These are phyloP conservation scores for Anser cygnoides DNA, from an alignment of 2,113 vertebrate species.

Conservation along the genomic window DNA sequence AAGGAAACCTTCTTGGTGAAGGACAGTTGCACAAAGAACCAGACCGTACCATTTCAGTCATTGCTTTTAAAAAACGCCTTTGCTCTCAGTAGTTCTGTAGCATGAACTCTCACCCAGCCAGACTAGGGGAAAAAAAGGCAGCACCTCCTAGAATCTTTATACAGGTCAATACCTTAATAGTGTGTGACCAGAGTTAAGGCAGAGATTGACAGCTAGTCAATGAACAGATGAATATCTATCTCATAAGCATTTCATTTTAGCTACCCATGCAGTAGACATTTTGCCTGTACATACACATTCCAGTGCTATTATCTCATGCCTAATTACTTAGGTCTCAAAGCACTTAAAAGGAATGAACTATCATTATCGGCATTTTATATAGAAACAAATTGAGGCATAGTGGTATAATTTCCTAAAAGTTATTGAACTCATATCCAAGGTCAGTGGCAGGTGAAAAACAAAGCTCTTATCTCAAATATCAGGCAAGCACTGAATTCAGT, in stretches of 20 bases:
- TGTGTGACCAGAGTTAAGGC: neutral
- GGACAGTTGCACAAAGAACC: neutral
- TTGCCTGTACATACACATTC: neutral
- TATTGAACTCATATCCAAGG: constrained; percentile 35
- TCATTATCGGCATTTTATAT: constrained; percentile 6
- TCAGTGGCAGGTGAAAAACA: neutral
- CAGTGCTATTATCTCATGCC: constrained; percentile 6
- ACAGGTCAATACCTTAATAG: constrained; percentile 47
- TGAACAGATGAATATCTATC: constrained; percentile 45
- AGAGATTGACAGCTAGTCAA: constrained; percentile 51
- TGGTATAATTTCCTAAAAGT: neutral
- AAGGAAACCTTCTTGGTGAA: neutral
- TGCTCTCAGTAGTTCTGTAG: neutral
- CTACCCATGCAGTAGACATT: neutral
- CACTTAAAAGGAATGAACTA: neutral
- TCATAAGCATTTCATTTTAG: constrained; percentile 52
- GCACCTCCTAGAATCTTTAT: neutral
- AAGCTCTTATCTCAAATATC: neutral
- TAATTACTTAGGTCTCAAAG: constrained; percentile 53
- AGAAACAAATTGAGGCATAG: neutral
- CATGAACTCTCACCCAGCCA: neutral
- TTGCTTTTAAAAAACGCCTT: neutral
- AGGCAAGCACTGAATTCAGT: neutral
- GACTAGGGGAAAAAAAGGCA: neutral
- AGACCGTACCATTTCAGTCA: neutral